Percentiles rank a stretch among this genome's conserved stretches.
Evolutionary conservation across 2,888 invertebrate genomes (phyloP).

Genomic region (Escarpia spicata): DNA sequence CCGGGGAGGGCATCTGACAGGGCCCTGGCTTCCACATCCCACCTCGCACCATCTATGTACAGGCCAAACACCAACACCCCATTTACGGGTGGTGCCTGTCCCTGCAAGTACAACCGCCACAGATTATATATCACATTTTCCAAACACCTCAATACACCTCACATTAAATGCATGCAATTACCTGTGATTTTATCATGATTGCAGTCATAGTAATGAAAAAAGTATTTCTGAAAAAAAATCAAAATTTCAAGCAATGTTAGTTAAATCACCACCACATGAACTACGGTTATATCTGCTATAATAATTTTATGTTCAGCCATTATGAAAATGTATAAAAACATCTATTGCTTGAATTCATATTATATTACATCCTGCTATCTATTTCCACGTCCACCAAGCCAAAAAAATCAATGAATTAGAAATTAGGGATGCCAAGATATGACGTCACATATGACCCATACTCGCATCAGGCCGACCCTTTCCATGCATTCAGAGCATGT

Average conservation of each 20-base stretch:
- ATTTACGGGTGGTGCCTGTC: conserved; percentile 43
- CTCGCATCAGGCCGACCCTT: no score
- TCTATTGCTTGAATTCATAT: no score
- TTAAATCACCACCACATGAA: not conserved
- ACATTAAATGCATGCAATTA: not conserved
- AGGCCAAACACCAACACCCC: conserved; percentile 63
- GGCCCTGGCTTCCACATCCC: conserved; percentile 50
- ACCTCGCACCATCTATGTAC: conserved; percentile 62
- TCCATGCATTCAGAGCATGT: no score
- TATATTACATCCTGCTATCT: no score
- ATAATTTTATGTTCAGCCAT: no score
- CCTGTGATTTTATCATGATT: not conserved
- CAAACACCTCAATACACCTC: not conserved
- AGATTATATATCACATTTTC: not conserved
- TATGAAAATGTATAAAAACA: no score
- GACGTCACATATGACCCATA: no score
- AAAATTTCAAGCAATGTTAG: not conserved
- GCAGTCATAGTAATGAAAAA: not conserved
- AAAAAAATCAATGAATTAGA: no score
- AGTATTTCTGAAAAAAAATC: not conserved
- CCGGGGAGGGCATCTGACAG: conserved; percentile 56
- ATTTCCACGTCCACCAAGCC: no score
- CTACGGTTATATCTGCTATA: no score
- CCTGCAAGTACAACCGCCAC: not conserved
- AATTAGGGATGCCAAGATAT: no score